These are phyloP conservation scores for Wiebesia pumilae DNA, from an alignment of 1,140 invertebrate genomes.

Conservation along the genomic window DNA sequence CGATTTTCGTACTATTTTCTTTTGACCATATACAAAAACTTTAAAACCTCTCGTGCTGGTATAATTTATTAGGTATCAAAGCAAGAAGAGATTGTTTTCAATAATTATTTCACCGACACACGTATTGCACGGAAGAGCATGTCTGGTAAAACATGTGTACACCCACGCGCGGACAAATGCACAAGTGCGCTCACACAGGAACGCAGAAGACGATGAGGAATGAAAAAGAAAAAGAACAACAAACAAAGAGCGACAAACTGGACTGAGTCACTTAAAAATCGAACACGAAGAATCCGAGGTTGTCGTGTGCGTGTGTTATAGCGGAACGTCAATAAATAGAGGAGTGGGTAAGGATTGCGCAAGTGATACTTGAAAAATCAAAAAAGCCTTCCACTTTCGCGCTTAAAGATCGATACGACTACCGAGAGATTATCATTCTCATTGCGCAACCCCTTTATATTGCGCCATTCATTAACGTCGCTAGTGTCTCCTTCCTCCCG, in stretches of 20 bases:
- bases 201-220: background rate
- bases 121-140: background rate
- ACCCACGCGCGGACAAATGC: too few relatives aligned
- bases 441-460: constrained; percentile 22
- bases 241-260: constrained; percentile 2
- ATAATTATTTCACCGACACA: constrained; percentile 1
- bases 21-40: background rate
- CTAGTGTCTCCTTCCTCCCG: background rate
- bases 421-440: constrained; percentile 39
- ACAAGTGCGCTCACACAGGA: background rate
- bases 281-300: constrained; percentile 21
- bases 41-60: too few relatives aligned
- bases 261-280: constrained; percentile 45
- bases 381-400: constrained; percentile 41
- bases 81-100: background rate
- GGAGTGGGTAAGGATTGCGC: background rate
- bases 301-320: background rate
- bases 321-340: background rate
- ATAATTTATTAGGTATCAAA: background rate
- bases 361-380: constrained; percentile 17
- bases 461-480: constrained; percentile 43
- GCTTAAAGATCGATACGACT: constrained; percentile 42
- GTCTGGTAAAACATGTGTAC: background rate
- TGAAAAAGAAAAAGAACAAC: background rate
- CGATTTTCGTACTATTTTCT: background rate